These are phyloP conservation scores for Perdix hodgsoniae DNA, from an alignment of 2,797 vertebrate genomes.

Conservation along the genomic window DNA sequence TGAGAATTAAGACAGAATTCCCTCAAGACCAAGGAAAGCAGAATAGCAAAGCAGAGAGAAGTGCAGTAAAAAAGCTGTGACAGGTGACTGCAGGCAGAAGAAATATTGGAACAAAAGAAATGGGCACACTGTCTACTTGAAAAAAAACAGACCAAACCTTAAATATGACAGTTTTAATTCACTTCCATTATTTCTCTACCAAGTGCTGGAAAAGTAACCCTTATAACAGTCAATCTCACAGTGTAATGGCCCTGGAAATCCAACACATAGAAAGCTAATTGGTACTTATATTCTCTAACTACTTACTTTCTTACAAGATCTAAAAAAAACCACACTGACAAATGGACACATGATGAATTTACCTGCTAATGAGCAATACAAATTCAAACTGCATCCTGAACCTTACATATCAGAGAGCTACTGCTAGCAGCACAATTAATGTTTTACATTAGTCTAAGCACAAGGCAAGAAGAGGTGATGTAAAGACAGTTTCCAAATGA, in stretches of 20 bases:
- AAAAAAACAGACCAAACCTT: neutral
- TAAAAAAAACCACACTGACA: neutral
- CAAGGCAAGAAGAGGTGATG: neutral
- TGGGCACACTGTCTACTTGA: neutral
- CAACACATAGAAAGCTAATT: too few relatives aligned
- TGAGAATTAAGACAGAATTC: neutral
- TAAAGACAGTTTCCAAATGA: neutral
- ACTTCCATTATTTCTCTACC: neutral
- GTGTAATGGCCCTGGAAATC: neutral
- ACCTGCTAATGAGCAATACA: neutral
- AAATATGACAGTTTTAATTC: neutral
- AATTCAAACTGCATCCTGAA: neutral
- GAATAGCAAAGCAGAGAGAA: neutral
- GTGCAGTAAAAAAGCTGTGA: neutral
- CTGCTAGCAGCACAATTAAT: neutral
- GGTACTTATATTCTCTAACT: too few relatives aligned
- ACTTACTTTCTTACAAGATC: neutral
- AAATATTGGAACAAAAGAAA: neutral
- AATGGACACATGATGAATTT: fast-evolving
- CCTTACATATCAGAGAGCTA: neutral
- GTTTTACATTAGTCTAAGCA: neutral
- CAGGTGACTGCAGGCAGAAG: neutral
- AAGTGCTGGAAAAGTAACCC: neutral
- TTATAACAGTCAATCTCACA: neutral
- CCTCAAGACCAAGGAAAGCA: neutral